A percentile compares a stretch with the other conserved stretches of the same genome.
These are phyloP conservation scores for Potamilus streckersoni DNA, from an alignment of 1,140 invertebrate genomes.

Conservation along the genomic window DNA sequence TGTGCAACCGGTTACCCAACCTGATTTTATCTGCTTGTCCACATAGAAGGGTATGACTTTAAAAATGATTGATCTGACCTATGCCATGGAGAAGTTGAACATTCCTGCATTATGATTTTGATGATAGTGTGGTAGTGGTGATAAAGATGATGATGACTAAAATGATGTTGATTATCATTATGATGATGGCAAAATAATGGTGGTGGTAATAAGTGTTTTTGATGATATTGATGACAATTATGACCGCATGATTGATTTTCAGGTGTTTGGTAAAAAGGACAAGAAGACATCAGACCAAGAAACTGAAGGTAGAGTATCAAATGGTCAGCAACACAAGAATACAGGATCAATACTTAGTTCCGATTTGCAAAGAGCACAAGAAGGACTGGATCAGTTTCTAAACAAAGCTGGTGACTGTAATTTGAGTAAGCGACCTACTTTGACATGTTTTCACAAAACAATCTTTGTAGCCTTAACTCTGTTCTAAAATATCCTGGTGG, in stretches of 20 bases:
- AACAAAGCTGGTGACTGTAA: constrained; percentile 46
- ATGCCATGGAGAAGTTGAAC: no score
- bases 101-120: no score
- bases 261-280: constrained; percentile 1
- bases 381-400: constrained; percentile 50
- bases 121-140: no score
- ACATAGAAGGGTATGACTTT: no score
- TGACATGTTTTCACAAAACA: no score
- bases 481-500: no score
- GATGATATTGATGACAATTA: neutral
- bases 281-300: constrained; percentile 16
- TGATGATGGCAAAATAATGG: neutral
- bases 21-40: no score
- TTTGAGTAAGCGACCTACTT: constrained; percentile 35
- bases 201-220: neutral
- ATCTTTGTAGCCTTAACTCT: no score
- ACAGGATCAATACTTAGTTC: constrained; percentile 26
- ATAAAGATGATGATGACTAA: neutral
- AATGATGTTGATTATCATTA: neutral
- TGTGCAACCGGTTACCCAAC: no score
- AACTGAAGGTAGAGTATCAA: constrained; percentile 16
- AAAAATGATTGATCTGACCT: no score
- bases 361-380: constrained; percentile 36
- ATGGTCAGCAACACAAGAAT: constrained; percentile 8
- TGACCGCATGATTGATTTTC: neutral